Evolutionary conservation across 2,888 invertebrate genomes (phyloP).

Genomic region (Silvanus unidentatus): DNA sequence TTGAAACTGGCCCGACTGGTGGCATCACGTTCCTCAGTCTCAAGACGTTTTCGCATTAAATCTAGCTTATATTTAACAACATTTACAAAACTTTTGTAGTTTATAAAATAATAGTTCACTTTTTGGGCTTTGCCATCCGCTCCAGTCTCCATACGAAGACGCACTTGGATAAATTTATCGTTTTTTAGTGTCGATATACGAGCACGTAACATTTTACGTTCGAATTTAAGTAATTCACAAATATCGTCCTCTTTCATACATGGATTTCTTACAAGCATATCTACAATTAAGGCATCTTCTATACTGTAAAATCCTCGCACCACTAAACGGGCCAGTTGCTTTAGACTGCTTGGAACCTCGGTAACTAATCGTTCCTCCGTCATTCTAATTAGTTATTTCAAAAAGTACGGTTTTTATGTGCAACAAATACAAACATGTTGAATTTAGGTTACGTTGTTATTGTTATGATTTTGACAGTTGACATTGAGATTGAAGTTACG

Average conservation of each 20-base stretch:
- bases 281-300: slow-evolving; percentile 90
- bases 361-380: slow-evolving; percentile 73
- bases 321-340: slow-evolving; percentile 84
- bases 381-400: slow-evolving; percentile 39
- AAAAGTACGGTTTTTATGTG: too few relatives aligned
- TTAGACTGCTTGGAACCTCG: slow-evolving; percentile 89
- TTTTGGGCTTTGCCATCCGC: slow-evolving; percentile 91
- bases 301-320: slow-evolving; percentile 90
- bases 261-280: slow-evolving; percentile 92
- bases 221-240: slow-evolving; percentile 87
- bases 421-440: too few relatives aligned
- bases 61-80: slow-evolving; percentile 97
- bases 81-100: slow-evolving; percentile 95
- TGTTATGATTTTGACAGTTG: too few relatives aligned
- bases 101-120: slow-evolving; percentile 96
- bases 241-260: slow-evolving; percentile 91
- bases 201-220: slow-evolving; percentile 86
- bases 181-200: slow-evolving; percentile 79
- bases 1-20: slow-evolving; percentile 94
- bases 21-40: slow-evolving; percentile 90
- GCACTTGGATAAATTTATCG: slow-evolving; percentile 90
- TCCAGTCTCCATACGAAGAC: slow-evolving; percentile 92
- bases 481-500: too few relatives aligned
- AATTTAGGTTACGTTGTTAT: too few relatives aligned
- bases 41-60: slow-evolving; percentile 90